These are phyloP conservation scores for Bibio marci DNA, from an alignment of 2,888 invertebrate genomes.

Conservation along the genomic window DNA sequence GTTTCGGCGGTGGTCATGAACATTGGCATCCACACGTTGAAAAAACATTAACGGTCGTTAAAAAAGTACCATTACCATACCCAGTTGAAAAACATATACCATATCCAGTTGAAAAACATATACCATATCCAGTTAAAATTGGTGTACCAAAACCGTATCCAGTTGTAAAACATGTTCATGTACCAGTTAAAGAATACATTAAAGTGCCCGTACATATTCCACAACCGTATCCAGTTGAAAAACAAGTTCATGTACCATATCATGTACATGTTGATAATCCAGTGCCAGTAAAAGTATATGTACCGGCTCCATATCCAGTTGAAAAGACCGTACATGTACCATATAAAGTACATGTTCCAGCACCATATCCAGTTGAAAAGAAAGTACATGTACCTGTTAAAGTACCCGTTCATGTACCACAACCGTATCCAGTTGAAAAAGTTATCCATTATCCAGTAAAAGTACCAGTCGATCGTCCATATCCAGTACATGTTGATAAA, in stretches of 20 bases:
- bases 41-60: slow-evolving; percentile 54
- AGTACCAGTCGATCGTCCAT: slow-evolving; percentile 41
- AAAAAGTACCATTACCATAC: slow-evolving; percentile 53
- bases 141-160: slow-evolving; percentile 55
- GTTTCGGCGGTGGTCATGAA: slow-evolving; percentile 15
- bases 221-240: slow-evolving; percentile 57
- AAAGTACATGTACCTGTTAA: slow-evolving; percentile 41
- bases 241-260: slow-evolving; percentile 57
- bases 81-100: slow-evolving; percentile 50
- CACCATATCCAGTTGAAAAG: slow-evolving; percentile 56
- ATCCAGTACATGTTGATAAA: slow-evolving; percentile 41
- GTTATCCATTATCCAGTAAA: slow-evolving; percentile 48
- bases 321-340: slow-evolving; percentile 43
- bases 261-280: slow-evolving; percentile 57
- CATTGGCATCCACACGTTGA: slow-evolving; percentile 25
- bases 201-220: slow-evolving; percentile 65
- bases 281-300: slow-evolving; percentile 54
- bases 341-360: slow-evolving; percentile 58
- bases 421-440: slow-evolving; percentile 23
- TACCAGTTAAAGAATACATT: slow-evolving; percentile 60
- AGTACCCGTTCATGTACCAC: slow-evolving; percentile 48
- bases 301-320: slow-evolving; percentile 54
- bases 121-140: slow-evolving; percentile 44
- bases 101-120: slow-evolving; percentile 42
- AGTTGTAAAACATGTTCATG: slow-evolving; percentile 49